Evolutionary conservation across 2,888 invertebrate genomes (phyloP), one percentile per base, ranked within the genome.

Genomic region (Agrypnus murinus): DNA sequence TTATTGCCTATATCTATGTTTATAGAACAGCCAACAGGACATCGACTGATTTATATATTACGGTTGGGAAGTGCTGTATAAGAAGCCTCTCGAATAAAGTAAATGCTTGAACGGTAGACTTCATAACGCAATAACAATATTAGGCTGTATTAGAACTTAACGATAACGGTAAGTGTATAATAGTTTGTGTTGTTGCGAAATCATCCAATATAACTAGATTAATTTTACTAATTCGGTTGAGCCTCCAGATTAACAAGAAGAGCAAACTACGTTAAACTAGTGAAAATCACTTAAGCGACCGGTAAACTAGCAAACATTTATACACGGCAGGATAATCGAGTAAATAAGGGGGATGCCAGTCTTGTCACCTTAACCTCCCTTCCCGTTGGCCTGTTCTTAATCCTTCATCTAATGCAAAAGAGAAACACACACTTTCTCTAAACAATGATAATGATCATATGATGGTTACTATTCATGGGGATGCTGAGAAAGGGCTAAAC

Each of bases 231-330:
- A 71, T 67, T 71, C 50, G 53, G 71, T 67, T 67, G 57, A 71
- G 50, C 59, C 59, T 63, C 9, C 34, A 67, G 66, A 66, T 66
- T 71, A 71, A 71, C 67, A 19, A 63, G 63, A 59, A 63, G 71
- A 67, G 66, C 57, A 71, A 71, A 71, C 70, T 71, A 64, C 67
- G 59, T 67, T 67, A 64, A 70, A 71, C 63, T 67, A 64, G 63
- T 63, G 64, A 48, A 66, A 71, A 71, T 67, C 66, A 67, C 71
- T 71, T 71, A 67, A 71, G 63, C 66, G 71, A 67, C 71, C 67
- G 67, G 63, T 71, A 71, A 71, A 67, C 67, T 67, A 71, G 66
- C 63, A 71, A 71, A 71, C 71, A 67, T 71, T 71, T 71, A 62
- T 67, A 67, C 53, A 67, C 59, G 64, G 67, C 50, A 71, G 64